A percentile compares a stretch with the other conserved stretches of the same genome.
These are phyloP conservation scores for Boloria selene DNA, from an alignment of 2,888 invertebrate species.

Conservation along the genomic window DNA sequence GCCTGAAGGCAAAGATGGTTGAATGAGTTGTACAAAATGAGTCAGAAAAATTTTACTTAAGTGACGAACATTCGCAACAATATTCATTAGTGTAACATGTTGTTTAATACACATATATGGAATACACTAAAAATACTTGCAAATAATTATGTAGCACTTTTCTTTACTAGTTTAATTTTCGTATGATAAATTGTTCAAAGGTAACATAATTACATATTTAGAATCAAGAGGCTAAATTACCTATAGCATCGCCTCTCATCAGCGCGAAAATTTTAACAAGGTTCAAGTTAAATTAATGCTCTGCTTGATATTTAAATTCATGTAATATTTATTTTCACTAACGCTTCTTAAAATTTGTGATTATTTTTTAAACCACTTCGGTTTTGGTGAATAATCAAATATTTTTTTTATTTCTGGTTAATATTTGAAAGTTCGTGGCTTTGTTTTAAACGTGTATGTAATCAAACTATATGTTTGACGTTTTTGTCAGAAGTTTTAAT, in stretches of 20 bases:
- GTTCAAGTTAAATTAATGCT: slow-evolving; percentile 1
- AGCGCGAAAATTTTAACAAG: slow-evolving; percentile 22
- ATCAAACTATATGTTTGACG: no score
- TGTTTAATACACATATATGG: no score
- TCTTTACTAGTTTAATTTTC: background rate
- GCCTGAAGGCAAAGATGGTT: background rate
- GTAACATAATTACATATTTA: slow-evolving; percentile 17
- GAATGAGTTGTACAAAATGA: background rate
- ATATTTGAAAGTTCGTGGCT: no score
- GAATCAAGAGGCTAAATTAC: slow-evolving; percentile 2
- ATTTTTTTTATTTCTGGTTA: no score
- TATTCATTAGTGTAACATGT: background rate
- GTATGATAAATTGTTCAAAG: slow-evolving; percentile 8
- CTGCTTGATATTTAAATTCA: slow-evolving; percentile 10
- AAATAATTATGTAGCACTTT: no score
- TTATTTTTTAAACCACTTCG: no score
- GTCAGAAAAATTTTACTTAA: background rate
- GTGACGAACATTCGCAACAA: background rate
- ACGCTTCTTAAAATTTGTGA: background rate
- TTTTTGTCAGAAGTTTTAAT: no score
- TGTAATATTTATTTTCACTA: slow-evolving; percentile 6
- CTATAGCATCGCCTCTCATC: slow-evolving; percentile 12
- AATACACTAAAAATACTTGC: no score
- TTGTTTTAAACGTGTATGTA: no score
- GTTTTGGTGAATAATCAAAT: no score